Evolutionary conservation across 1,140 invertebrate species (phyloP).

Genomic region (Drosophila nasuta): DNA sequence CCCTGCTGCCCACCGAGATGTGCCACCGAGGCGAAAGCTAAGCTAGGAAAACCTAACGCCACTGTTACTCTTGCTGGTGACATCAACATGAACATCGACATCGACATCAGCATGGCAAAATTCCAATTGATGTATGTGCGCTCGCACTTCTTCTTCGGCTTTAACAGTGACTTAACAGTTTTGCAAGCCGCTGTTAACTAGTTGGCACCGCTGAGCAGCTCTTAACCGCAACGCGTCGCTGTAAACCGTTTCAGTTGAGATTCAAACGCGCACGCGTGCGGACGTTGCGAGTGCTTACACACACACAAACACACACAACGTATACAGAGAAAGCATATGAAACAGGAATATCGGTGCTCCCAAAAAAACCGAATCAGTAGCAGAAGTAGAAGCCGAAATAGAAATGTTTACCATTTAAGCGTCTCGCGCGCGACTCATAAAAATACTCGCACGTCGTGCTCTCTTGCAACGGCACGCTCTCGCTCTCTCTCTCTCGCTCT

Average conservation of each 20-base stretch:
- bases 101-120: constrained; percentile 22
- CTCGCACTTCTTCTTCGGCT: constrained; percentile 1
- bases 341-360: constrained; percentile 55
- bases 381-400: constrained; percentile 67
- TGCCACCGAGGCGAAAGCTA: constrained; percentile 35
- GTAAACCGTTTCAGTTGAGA: constrained; percentile 79
- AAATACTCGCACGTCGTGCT: constrained; percentile 44
- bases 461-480: constrained; percentile 20
- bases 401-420: constrained; percentile 81
- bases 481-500: constrained; percentile 22
- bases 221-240: constrained; percentile 63
- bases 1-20: neutral
- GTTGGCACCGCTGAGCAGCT: constrained; percentile 22
- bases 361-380: constrained; percentile 44
- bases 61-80: constrained; percentile 4
- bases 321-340: constrained; percentile 56
- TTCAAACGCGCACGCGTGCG: constrained; percentile 76
- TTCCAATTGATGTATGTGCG: constrained; percentile 36
- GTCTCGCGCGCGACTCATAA: constrained; percentile 50
- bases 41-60: constrained; percentile 27
- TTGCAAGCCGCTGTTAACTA: constrained; percentile 31
- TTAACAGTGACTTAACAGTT: constrained; percentile 43
- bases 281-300: constrained; percentile 43
- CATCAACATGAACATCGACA: constrained; percentile 5
- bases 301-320: constrained; percentile 15